phyloP scores from a whole-genome alignment of 2,113 vertebrate species.

The Apistogramma diplotaenia region DNA sequence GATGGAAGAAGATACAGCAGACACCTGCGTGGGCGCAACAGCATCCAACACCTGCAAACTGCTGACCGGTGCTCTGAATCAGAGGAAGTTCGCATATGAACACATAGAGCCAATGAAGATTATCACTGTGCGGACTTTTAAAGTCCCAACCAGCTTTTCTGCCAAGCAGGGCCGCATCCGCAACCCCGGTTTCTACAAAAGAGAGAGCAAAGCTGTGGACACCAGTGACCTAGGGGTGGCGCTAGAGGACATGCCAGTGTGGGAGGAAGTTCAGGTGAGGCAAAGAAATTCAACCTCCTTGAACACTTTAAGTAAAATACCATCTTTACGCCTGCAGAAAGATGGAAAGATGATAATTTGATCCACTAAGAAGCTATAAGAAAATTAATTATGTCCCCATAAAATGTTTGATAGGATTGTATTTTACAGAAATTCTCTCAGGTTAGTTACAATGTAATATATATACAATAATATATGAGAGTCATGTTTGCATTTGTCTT shows the following conservation, averaged over 20 bases:
- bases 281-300: neutral
- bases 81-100: slow-evolving; percentile 79
- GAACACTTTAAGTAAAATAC: neutral
- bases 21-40: neutral
- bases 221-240: slow-evolving; percentile 85
- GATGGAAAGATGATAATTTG: neutral
- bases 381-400: too few species aligned
- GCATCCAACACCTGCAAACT: slow-evolving; percentile 6
- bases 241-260: slow-evolving; percentile 80
- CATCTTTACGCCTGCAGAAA: neutral
- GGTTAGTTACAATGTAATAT: neutral
- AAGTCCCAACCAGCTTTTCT: slow-evolving; percentile 86
- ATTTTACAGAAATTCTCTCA: neutral
- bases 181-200: slow-evolving; percentile 80
- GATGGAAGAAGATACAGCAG: slow-evolving; percentile 27
- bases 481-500: too few species aligned
- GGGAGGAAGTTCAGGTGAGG: slow-evolving; percentile 81
- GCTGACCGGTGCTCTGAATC: slow-evolving; percentile 49
- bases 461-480: too few species aligned
- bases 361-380: too few species aligned
- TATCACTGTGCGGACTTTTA: slow-evolving; percentile 88
- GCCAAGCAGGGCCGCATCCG: slow-evolving; percentile 83
- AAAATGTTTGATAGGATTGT: neutral
- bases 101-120: slow-evolving; percentile 88
- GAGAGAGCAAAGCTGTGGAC: slow-evolving; percentile 81